phyloP scores from a whole-genome alignment of 1,140 invertebrate species.

The Cyclargus thomasi region DNA sequence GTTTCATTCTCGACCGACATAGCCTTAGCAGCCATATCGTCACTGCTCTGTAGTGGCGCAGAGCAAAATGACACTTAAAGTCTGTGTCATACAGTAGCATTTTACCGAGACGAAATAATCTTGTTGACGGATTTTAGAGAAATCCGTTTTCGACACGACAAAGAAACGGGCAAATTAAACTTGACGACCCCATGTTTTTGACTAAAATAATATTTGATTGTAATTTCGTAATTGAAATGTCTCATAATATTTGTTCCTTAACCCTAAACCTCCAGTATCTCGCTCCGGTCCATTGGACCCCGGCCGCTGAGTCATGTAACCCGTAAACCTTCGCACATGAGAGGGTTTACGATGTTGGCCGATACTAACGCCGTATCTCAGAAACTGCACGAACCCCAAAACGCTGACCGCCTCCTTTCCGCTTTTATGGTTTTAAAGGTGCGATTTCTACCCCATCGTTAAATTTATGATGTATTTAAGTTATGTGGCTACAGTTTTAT shows the following conservation, averaged over 20 bases:
- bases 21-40: too few relatives aligned
- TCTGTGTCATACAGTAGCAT: too few relatives aligned
- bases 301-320: conserved; percentile 47
- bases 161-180: too few relatives aligned
- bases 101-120: too few relatives aligned
- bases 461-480: background rate
- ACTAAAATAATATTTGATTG: too few relatives aligned
- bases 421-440: conserved; percentile 28
- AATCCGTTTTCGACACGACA: too few relatives aligned
- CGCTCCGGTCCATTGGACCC: conserved; percentile 42
- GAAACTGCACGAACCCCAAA: conserved; percentile 26
- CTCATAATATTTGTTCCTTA: background rate
- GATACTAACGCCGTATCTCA: conserved; percentile 26
- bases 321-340: conserved; percentile 38
- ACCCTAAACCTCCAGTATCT: background rate
- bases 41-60: too few relatives aligned
- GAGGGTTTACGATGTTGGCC: conserved; percentile 37
- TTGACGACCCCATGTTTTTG: too few relatives aligned
- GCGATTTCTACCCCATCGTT: background rate
- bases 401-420: conserved; percentile 14
- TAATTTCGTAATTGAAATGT: background rate
- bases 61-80: too few relatives aligned
- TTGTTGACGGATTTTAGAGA: too few relatives aligned
- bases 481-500: too few relatives aligned
- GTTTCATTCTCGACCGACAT: too few relatives aligned